Evolutionary conservation across 37 sponge, comb jelly and placozoan species (phyloP), one percentile per base, ranked within the genome.

Genomic region (Bolinopsis microptera): DNA sequence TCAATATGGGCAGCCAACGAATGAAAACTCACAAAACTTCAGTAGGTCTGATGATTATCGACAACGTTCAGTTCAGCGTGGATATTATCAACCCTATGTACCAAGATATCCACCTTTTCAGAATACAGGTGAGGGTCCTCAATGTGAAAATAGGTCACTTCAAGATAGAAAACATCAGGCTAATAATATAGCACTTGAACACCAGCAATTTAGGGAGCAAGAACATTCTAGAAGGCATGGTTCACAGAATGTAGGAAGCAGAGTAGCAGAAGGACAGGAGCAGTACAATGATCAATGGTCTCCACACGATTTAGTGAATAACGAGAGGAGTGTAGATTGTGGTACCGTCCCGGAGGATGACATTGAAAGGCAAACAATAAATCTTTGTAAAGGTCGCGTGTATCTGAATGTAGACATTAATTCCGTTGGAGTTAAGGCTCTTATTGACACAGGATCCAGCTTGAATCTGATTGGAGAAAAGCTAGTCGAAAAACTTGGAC

Each of bases 381-480:
- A 35, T 77, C 36, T 77, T 18, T 77, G 80, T 34, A 36, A 77
- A 32, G 80, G 80, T 35, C 27, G 33, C 80, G 80, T 77, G 34
- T 77, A 77, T 18, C 8, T 77, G 0, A 5, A 1, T 77, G 80
- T 18, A 34, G 8, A 16, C 37, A 40, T 86, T 39, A 22, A 38
- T 16, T 28, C 30, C n/a, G 24, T 2, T 8, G 5, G 2, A 0
- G 3, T 86, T 39, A 5, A 24, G n/a, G 26, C 26, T 23, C 26
- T 86, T 39, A 25, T 86, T 0, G 90, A 86, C 26, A 86, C 90
- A 3, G 90, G 90, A 86, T 39, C 90, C 3, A 28, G 48, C 39
- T 1, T 30, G 26, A 86, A 86, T n/a, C 26, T 86, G 8, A 23
- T 86, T 1, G 39, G 90, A 39, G 90, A 13, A 40, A 26, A 41